These are phyloP conservation scores for Triplophysa siluroides DNA, from an alignment of 2,113 vertebrate species.

Conservation along the genomic window DNA sequence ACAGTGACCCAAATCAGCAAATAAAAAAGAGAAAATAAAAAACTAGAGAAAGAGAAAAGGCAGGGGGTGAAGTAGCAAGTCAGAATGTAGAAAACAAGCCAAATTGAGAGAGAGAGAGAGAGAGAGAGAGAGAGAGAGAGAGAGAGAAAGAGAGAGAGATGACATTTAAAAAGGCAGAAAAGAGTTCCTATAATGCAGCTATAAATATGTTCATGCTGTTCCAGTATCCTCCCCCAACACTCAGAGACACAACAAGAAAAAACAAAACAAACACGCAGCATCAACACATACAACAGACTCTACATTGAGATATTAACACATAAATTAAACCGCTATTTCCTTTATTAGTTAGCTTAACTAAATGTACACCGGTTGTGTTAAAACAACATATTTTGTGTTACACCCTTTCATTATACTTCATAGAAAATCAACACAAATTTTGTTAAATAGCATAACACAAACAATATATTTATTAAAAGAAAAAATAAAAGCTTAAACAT, in stretches of 20 bases:
- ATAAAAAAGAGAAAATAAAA: constrained; percentile 48
- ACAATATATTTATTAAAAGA: no score
- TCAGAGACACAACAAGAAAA: constrained; percentile 15
- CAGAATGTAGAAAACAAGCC: constrained; percentile 3
- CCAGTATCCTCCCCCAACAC: constrained; percentile 56
- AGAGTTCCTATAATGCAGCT: constrained; percentile 61
- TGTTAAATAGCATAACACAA: no score
- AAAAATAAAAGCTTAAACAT: no score
- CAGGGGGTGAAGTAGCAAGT: constrained; percentile 1
- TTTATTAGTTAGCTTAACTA: background rate
- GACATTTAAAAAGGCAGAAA: constrained; percentile 59
- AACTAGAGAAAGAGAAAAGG: background rate
- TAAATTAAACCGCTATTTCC: background rate
- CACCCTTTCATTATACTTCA: no score
- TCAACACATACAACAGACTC: background rate
- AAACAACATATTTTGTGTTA: no score
- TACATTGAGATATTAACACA: background rate
- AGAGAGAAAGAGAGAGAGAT: constrained; percentile 40
- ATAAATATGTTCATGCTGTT: constrained; percentile 65
- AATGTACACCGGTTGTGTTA: no score
- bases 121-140: constrained; percentile 29
- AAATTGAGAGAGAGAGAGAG: constrained; percentile 4
- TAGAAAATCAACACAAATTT: background rate
- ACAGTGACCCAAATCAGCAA: constrained; percentile 76
- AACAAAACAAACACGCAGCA: constrained; percentile 20